Conservation (phyloP, 2,797 vertebrate genomes). For the Enteromius afrohamiltoni region DNA sequence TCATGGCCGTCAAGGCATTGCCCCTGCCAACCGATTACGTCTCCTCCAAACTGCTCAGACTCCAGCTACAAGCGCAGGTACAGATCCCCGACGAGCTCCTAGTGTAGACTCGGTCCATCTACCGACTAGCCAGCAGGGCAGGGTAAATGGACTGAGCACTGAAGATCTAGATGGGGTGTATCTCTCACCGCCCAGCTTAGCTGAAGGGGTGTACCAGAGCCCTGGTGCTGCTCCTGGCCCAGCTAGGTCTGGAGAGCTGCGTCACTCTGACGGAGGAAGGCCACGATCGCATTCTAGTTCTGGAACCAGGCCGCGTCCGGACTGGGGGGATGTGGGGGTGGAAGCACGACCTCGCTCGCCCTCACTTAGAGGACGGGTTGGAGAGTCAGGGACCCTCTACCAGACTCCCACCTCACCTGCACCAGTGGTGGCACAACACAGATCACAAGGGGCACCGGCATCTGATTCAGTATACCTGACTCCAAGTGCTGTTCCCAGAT, state of each 20-base stretch:
- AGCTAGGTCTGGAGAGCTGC: slow-evolving; percentile 70
- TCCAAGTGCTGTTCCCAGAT: slow-evolving; percentile 69
- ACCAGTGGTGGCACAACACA: slow-evolving; percentile 64
- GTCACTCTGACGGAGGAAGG: slow-evolving; percentile 69
- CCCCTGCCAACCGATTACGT: slow-evolving; percentile 88
- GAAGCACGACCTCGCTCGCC: slow-evolving; percentile 76
- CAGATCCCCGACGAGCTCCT: slow-evolving; percentile 59
- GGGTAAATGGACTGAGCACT: slow-evolving; percentile 53
- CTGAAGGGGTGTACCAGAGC: slow-evolving; percentile 70
- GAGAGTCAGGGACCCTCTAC: slow-evolving; percentile 73
- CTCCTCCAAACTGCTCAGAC: slow-evolving; percentile 79
- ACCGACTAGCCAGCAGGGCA: slow-evolving; percentile 62
- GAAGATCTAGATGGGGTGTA: slow-evolving; percentile 75
- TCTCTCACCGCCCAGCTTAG: slow-evolving; percentile 69
- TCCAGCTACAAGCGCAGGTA: slow-evolving; percentile 36
- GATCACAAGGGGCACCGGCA: slow-evolving; percentile 65
- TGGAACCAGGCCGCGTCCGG: slow-evolving; percentile 75
- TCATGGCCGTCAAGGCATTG: slow-evolving; percentile 90
- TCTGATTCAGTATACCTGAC: slow-evolving; percentile 77
- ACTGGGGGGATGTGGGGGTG: slow-evolving; percentile 75
- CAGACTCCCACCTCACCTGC: slow-evolving; percentile 71
- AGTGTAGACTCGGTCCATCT: slow-evolving; percentile 77
- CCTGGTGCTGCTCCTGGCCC: slow-evolving; percentile 58
- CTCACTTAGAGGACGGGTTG: slow-evolving; percentile 74
- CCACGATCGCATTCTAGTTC: slow-evolving; percentile 78